Percentiles rank a stretch among this genome's conserved stretches.
Conservation (phyloP, 2,797 vertebrate species). For the Cirrhinus mrigala region DNA sequence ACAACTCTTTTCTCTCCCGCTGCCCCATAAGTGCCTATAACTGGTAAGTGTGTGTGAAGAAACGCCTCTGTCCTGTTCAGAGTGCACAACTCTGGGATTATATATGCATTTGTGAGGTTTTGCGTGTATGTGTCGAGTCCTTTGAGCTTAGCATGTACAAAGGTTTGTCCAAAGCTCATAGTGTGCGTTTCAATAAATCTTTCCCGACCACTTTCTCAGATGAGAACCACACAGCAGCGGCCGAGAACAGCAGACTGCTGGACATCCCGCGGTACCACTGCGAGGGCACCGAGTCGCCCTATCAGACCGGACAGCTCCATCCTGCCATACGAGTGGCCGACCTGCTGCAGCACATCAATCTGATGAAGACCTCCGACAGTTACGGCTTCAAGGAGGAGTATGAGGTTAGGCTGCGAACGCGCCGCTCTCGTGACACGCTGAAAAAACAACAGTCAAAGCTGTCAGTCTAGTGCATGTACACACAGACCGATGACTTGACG, state of each 20-base stretch:
- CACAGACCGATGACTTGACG: background rate
- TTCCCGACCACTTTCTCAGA: constrained; percentile 74
- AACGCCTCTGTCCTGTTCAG: constrained; percentile 33
- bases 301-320: constrained; percentile 97
- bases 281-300: constrained; percentile 95
- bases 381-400: constrained; percentile 99
- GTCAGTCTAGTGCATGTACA: background rate
- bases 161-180: background rate
- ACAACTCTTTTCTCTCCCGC: constrained; percentile 48
- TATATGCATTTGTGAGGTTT: background rate
- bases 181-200: background rate
- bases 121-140: background rate
- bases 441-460: background rate
- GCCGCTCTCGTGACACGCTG: background rate
- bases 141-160: constrained; percentile 19
- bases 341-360: constrained; percentile 97
- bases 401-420: constrained; percentile 82
- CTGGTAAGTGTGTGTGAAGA: constrained; percentile 86
- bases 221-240: constrained; percentile 93
- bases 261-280: constrained; percentile 97
- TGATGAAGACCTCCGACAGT: constrained; percentile 99
- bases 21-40: constrained; percentile 90
- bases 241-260: constrained; percentile 93
- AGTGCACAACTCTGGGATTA: constrained; percentile 24
- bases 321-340: constrained; percentile 98